Evolutionary conservation across 2,888 invertebrate genomes (phyloP), one percentile per base, ranked within the genome.

Genomic region (Spodoptera picta): DNA sequence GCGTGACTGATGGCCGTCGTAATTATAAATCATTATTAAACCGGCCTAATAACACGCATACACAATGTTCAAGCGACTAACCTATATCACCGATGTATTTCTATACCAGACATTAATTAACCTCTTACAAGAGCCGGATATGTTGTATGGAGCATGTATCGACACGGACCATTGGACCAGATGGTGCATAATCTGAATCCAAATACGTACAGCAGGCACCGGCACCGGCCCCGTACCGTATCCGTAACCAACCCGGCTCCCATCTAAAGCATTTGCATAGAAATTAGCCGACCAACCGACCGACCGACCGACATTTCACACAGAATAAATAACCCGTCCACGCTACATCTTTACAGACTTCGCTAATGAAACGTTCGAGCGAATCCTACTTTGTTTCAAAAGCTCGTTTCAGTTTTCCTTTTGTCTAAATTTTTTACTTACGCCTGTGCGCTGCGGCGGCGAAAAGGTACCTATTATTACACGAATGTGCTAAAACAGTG

Each of bases 191-290:
- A 71, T 83, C 73, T 77, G 81, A 82, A 80, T 73, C 81, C 77
- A 70, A 83, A 84, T 77, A 76, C 70, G 81, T 73, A 74, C 73
- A 73, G 73, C 71, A 61, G 68, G 67, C 43, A 68, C 57, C 58
- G 65, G 60, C 49, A 56, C 55, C 51, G 58, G 58, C 59, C 65
- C 49, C 47, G 64, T 63, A 74, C 68, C 60, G 58, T 62, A 62
- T 64, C 73, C 67, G 68, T 77, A 76, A 76, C 81, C 69, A 69
- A 65, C 67, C 69, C 56, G 64, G 75, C 73, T 69, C 76, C 77
- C 65, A 80, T 83, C 76, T 76, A 65, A 77, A 67, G 79, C 81
- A 93, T 93, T 93, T 92, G 92, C 93, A 93, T 93, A 92, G 89
- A 93, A 93, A 94, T 93, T 87, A 92, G 87, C 87, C 85, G 77